Percentiles rank a stretch among this genome's conserved stretches.
Evolutionary conservation across 1,140 invertebrate genomes (phyloP).

Genomic region (Cryptotermes secundus): DNA sequence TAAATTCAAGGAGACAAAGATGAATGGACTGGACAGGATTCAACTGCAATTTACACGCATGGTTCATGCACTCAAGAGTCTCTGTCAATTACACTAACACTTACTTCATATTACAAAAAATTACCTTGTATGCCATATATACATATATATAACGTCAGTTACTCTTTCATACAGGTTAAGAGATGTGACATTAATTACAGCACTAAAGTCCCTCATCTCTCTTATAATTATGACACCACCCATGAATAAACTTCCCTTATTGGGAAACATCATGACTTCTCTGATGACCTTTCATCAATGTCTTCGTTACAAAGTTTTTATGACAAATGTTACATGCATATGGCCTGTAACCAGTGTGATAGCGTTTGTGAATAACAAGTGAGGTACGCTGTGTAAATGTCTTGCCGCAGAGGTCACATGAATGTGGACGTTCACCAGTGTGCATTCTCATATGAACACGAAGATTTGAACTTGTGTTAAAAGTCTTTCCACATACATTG

Average conservation of each 20-base stretch:
- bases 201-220: no score
- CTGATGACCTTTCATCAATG: conserved; percentile 40
- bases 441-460: conserved; percentile 68
- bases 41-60: no score
- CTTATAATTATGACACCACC: neutral
- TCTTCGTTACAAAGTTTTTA: conserved; percentile 36
- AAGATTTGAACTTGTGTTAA: conserved; percentile 42
- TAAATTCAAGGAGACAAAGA: no score
- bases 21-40: no score
- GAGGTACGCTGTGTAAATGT: conserved; percentile 54
- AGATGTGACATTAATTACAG: no score
- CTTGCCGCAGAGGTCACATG: conserved; percentile 59
- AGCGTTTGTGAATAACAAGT: conserved; percentile 48
- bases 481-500: neutral
- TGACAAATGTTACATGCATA: conserved; percentile 43
- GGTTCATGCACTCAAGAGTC: no score
- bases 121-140: no score
- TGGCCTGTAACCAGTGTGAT: conserved; percentile 49
- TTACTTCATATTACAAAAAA: no score
- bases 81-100: no score
- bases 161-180: no score
- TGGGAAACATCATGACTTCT: conserved; percentile 35
- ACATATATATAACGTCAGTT: no score
- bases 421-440: conserved; percentile 67
- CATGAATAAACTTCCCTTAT: neutral